These are phyloP conservation scores for Heterodera schachtii DNA, from an alignment of 1,140 invertebrate species.

Conservation along the genomic window DNA sequence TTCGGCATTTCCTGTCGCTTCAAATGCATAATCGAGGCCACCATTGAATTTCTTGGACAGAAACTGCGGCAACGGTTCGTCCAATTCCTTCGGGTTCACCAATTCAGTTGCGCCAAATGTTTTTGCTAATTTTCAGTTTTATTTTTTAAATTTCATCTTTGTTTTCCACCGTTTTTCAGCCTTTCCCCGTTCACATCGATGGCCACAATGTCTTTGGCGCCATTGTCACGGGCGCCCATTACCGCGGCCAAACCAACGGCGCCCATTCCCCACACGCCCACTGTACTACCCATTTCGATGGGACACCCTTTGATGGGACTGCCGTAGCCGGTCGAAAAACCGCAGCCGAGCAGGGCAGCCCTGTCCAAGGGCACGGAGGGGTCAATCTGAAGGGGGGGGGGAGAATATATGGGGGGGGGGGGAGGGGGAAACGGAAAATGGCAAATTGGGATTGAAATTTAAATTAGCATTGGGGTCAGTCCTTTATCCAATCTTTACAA, in stretches of 20 bases:
- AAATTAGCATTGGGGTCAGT: too few species aligned
- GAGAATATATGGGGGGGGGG: slow-evolving; percentile 69
- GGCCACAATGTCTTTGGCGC: slow-evolving; percentile 86
- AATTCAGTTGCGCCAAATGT: slow-evolving; percentile 70
- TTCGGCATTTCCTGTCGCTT: slow-evolving; percentile 93
- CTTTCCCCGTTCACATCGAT: slow-evolving; percentile 88
- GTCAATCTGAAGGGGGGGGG: slow-evolving; percentile 69
- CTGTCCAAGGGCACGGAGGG: slow-evolving; percentile 79
- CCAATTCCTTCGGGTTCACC: slow-evolving; percentile 66
- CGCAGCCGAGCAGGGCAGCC: slow-evolving; percentile 94
- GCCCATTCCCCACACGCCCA: slow-evolving; percentile 90
- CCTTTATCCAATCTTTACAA: too few species aligned
- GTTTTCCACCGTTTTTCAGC: slow-evolving; percentile 65
- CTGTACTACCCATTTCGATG: slow-evolving; percentile 78
- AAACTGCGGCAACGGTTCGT: slow-evolving; percentile 78
- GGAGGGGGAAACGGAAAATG: neutral
- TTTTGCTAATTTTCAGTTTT: slow-evolving; percentile 59
- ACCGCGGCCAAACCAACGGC: slow-evolving; percentile 86
- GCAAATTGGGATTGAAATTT: neutral
- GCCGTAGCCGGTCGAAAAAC: slow-evolving; percentile 75
- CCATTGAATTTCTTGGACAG: slow-evolving; percentile 89
- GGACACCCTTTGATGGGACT: slow-evolving; percentile 90
- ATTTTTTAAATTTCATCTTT: neutral
- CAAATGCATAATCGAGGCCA: slow-evolving; percentile 95
- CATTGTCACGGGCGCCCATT: slow-evolving; percentile 86